A percentile compares a stretch with the other conserved stretches of the same genome.
Evolutionary conservation across 2,797 vertebrate species (phyloP).

Genomic region (Sylvilagus floridanus): DNA sequence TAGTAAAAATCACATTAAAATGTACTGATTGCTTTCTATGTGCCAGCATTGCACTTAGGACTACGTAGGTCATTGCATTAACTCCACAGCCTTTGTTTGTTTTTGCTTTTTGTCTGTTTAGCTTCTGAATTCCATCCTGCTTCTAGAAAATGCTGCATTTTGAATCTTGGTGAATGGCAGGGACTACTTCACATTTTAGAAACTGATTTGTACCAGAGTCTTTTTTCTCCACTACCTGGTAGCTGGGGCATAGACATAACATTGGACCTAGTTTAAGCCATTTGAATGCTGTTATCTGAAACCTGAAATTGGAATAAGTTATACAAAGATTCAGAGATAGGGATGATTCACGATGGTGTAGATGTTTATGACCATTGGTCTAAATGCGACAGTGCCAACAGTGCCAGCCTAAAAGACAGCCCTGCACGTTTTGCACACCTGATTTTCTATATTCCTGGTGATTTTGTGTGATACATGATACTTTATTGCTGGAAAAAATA

Average conservation of each 20-base stretch:
- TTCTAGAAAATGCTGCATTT: neutral
- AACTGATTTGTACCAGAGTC: neutral
- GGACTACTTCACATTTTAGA: neutral
- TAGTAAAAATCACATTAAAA: neutral
- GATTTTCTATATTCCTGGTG: neutral
- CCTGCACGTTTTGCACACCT: neutral
- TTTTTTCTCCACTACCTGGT: neutral
- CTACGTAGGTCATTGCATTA: neutral
- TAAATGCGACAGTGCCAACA: neutral
- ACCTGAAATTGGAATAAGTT: slow-evolving; percentile 5
- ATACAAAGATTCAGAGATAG: neutral
- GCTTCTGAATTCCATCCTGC: neutral
- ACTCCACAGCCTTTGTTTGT: neutral
- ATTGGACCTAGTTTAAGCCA: neutral
- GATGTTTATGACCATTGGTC: neutral
- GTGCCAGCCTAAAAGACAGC: neutral
- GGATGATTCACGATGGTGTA: neutral
- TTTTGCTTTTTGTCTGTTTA: neutral
- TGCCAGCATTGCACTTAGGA: neutral
- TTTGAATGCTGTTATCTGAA: neutral
- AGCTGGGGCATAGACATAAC: neutral
- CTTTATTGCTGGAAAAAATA: neutral
- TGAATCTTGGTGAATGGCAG: neutral
- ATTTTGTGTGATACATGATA: neutral
- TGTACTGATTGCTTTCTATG: neutral